Base-by-base conservation (phyloP, 2,888 invertebrate species). In the Drosophila neonasuta region DNA sequence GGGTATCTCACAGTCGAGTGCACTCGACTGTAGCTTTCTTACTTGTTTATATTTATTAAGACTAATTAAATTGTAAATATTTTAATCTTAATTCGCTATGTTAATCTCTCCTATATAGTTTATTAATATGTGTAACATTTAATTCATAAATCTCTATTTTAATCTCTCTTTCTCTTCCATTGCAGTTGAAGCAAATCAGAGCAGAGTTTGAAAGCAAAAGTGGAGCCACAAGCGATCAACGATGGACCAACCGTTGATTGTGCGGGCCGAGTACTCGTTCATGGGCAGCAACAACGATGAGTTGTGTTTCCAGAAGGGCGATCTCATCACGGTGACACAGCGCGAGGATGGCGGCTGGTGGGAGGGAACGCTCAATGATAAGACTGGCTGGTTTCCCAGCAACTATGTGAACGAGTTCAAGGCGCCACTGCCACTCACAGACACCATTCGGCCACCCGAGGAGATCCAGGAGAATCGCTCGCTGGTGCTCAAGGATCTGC, bases 371-470 rank as follows among this genome's bases (percentile, higher is more conserved):
- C 92, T 99, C 51, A 94, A 95, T 68, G 98, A 97, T 80, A 96
- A 96, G 90, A 99, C 99, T 72, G 99, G 98, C 87, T 99, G 99
- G 99, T 99, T 99, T 92, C 99, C 99, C 70, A 97, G 97, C 89
- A 99, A 99, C 92, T 99, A 98, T 93, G 97, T 98, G 68, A 96
- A 96, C 89, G 97, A 98, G 91, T 94, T 94, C 89, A 96, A 96
- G 71, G 90, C 89, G 57, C 87, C 89, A 55, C 75, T 91, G 63
- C 91, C 93, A 7, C 92, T 93, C 34, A 93, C 95, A 86, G 93
- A 94, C 58, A 93, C 94, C 42, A 93, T 94, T 73, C 90, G 93
- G 78, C 93, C 93, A 68, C 93, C 94, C 29, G 94, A 94, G 80
- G 95, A 95, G 89, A 93, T 93, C 77, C 95, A 95, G 89, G 94